phyloP scores from a whole-genome alignment of 2,797 vertebrate species.

The Rhinatrema bivittatum region DNA sequence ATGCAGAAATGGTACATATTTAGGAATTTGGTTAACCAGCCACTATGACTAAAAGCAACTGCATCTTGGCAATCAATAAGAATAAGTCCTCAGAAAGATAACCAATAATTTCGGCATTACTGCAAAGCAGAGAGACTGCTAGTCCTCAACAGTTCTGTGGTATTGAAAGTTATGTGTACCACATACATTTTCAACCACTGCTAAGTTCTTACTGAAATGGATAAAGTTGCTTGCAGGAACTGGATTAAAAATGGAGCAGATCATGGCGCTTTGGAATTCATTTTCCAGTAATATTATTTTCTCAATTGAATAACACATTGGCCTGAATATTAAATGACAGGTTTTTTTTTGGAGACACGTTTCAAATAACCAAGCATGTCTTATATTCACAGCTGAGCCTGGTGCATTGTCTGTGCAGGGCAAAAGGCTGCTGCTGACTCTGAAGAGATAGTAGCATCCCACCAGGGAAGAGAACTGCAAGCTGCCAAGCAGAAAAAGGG shows the following conservation, averaged over 20 bases:
- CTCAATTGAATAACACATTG: background rate
- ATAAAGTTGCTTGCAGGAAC: constrained; percentile 2
- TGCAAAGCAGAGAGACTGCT: background rate
- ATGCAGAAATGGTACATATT: constrained; percentile 2
- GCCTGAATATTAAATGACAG: too few species aligned
- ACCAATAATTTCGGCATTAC: constrained; percentile 9
- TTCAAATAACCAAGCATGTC: too few species aligned
- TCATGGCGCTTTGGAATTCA: background rate
- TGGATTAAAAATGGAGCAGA: constrained; percentile 1
- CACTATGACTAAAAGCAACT: constrained; percentile 9
- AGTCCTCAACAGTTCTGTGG: constrained; percentile 4
- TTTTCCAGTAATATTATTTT: constrained; percentile 11
- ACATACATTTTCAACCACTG: background rate
- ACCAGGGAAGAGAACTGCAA: too few species aligned
- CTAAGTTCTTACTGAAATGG: background rate
- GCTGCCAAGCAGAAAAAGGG: too few species aligned
- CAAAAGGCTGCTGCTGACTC: too few species aligned
- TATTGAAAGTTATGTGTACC: background rate
- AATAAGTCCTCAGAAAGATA: constrained; percentile 2
- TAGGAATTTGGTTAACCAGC: constrained; percentile 1
- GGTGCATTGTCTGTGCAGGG: too few species aligned
- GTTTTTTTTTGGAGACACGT: too few species aligned
- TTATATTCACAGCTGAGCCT: too few species aligned
- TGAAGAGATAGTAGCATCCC: too few species aligned
- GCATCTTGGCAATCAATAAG: background rate